A percentile compares a stretch with the other conserved stretches of the same genome.
Conservation (phyloP, 2,888 invertebrate genomes). For the Bursaphelenchus okinawaensis region DNA sequence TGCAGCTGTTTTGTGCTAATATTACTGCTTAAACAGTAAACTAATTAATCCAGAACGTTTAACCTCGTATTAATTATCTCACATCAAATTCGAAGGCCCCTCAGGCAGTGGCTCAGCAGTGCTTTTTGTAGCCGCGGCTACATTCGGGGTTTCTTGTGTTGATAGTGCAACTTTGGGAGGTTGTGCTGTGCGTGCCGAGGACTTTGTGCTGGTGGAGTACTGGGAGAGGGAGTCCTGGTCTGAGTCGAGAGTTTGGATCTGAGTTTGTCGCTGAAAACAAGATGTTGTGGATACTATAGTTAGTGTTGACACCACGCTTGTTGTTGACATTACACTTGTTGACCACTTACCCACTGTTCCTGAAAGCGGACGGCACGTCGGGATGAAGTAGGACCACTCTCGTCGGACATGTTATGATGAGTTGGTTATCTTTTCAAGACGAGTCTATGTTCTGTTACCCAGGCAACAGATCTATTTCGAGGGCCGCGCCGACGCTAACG, state of each 20-base stretch:
- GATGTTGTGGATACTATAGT: neutral
- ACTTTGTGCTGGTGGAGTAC: neutral
- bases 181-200: neutral
- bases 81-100: neutral
- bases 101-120: neutral
- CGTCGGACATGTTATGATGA: neutral
- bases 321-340: neutral
- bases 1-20: no score
- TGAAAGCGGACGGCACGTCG: constrained; percentile 1
- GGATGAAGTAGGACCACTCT: neutral
- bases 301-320: neutral
- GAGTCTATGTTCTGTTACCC: neutral
- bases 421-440: neutral
- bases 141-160: no score
- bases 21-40: no score
- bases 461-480: neutral
- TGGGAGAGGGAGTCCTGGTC: constrained; percentile 12
- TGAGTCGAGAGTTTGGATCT: constrained; percentile 2
- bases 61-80: no score
- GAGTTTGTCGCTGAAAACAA: constrained; percentile 13
- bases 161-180: neutral
- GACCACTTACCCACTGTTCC: constrained; percentile 10
- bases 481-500: no score
- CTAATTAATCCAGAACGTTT: no score
- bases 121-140: no score